Percentiles rank a stretch among this genome's conserved stretches.
These are phyloP conservation scores for Scaeva pyrastri DNA, from an alignment of 2,888 invertebrate species.

Conservation along the genomic window DNA sequence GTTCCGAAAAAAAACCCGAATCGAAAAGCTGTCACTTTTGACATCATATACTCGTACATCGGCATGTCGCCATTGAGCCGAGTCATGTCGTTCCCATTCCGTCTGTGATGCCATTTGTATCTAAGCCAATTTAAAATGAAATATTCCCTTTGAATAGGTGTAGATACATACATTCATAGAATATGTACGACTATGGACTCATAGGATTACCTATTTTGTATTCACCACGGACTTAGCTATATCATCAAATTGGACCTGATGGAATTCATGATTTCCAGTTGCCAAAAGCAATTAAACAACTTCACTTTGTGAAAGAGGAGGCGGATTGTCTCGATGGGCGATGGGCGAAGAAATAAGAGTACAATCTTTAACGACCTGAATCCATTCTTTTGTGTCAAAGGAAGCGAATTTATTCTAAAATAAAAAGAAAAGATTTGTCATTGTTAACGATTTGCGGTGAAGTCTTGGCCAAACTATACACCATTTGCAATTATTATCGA, in stretches of 20 bases:
- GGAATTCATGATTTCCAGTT: neutral
- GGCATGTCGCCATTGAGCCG: neutral
- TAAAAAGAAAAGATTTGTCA: too few species aligned
- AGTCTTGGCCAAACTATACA: too few species aligned
- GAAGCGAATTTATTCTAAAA: too few species aligned
- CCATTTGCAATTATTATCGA: too few species aligned
- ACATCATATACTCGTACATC: too few species aligned
- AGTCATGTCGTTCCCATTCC: neutral
- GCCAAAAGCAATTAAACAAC: neutral
- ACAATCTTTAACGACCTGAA: too few species aligned
- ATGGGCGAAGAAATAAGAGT: too few species aligned
- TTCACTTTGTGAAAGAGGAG: neutral
- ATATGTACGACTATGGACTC: too few species aligned
- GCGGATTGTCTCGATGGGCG: neutral
- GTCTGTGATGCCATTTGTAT: neutral
- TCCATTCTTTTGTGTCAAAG: too few species aligned
- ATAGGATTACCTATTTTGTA: neutral
- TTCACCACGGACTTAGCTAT: neutral
- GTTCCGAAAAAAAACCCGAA: too few species aligned
- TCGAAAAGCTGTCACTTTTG: too few species aligned
- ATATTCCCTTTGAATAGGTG: slow-evolving; percentile 6
- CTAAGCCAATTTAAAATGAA: slow-evolving; percentile 2
- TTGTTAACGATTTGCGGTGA: too few species aligned
- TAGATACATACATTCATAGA: neutral
- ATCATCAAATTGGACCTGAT: neutral